Evolutionary conservation across 2,797 vertebrate species (phyloP).

Genomic region (Ceryle rudis): DNA sequence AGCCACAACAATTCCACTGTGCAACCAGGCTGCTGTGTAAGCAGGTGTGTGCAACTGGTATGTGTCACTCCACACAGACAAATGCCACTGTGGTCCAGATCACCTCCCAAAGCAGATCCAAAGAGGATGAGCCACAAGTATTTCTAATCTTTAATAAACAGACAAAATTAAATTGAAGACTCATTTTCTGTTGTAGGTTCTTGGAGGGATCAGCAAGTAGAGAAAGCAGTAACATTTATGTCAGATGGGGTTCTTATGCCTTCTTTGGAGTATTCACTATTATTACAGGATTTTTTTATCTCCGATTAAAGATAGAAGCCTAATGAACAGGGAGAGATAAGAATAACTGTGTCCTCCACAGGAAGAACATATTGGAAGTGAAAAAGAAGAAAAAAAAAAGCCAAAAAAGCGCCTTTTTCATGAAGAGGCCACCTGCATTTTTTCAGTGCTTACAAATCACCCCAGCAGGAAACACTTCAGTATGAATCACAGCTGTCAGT

Average conservation of each 20-base stretch:
- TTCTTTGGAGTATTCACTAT: not conserved
- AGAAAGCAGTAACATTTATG: not conserved
- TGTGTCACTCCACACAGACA: not conserved
- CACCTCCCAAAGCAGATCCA: not conserved
- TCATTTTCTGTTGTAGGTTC: not conserved
- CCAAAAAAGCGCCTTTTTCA: not conserved
- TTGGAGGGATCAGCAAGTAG: not conserved
- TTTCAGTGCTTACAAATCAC: not conserved
- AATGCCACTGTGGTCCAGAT: not conserved
- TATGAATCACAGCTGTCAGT: slow-evolving; percentile 23
- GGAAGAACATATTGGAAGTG: not conserved
- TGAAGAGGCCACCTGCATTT: slow-evolving; percentile 54
- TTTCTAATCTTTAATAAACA: not conserved
- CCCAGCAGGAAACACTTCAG: slow-evolving; percentile 35
- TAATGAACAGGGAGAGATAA: not conserved
- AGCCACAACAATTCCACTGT: not conserved
- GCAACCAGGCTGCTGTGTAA: not conserved
- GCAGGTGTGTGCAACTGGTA: not conserved
- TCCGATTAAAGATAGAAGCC: not conserved
- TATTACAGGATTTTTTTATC: not conserved
- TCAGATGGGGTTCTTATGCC: not conserved
- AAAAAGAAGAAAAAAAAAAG: too few species aligned
- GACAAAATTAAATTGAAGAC: not conserved
- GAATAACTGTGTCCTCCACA: not conserved
- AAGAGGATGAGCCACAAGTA: not conserved